These are phyloP conservation scores for Cheilinus undulatus DNA, from an alignment of 2,113 vertebrate species.

Conservation along the genomic window DNA sequence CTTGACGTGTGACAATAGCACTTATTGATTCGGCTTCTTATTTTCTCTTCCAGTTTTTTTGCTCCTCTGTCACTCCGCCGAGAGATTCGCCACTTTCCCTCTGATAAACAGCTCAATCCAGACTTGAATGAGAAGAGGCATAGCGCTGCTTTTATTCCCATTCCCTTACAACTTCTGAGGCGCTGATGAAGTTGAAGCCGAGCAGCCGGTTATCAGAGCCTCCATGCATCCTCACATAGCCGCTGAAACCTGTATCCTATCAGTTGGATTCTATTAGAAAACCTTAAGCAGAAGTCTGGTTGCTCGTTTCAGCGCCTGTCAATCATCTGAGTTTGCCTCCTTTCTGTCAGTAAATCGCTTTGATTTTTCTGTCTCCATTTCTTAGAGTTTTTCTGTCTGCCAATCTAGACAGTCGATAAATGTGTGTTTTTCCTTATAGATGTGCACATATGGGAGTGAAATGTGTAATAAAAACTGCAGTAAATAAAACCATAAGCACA, in stretches of 20 bases:
- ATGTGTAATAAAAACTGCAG: background rate
- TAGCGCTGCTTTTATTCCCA: slow-evolving; percentile 27
- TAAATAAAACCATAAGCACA: background rate
- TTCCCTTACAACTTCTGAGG: slow-evolving; percentile 21
- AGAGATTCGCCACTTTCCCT: slow-evolving; percentile 50
- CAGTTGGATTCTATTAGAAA: slow-evolving; percentile 52
- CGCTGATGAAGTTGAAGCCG: slow-evolving; percentile 33
- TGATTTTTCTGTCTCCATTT: slow-evolving; percentile 51
- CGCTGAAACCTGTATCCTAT: slow-evolving; percentile 50
- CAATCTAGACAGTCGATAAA: slow-evolving; percentile 7
- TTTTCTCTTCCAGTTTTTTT: slow-evolving; percentile 5
- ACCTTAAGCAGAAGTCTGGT: slow-evolving; percentile 39
- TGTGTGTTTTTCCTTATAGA: background rate
- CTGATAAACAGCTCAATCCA: slow-evolving; percentile 58
- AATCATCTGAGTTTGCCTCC: slow-evolving; percentile 51
- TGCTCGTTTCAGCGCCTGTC: slow-evolving; percentile 39
- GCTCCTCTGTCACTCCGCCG: slow-evolving; percentile 34
- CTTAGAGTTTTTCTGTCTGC: slow-evolving; percentile 38
- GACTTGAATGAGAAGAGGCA: slow-evolving; percentile 40
- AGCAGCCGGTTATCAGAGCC: slow-evolving; percentile 68
- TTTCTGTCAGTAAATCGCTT: slow-evolving; percentile 49
- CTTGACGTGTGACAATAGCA: slow-evolving; percentile 43
- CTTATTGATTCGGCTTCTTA: slow-evolving; percentile 32
- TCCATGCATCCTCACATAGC: slow-evolving; percentile 33
- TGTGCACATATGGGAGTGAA: background rate